Evolutionary conservation across 1,140 invertebrate species (phyloP), one percentile per base, ranked within the genome.

Genomic region (Pseudomyrmex flavicornis): DNA sequence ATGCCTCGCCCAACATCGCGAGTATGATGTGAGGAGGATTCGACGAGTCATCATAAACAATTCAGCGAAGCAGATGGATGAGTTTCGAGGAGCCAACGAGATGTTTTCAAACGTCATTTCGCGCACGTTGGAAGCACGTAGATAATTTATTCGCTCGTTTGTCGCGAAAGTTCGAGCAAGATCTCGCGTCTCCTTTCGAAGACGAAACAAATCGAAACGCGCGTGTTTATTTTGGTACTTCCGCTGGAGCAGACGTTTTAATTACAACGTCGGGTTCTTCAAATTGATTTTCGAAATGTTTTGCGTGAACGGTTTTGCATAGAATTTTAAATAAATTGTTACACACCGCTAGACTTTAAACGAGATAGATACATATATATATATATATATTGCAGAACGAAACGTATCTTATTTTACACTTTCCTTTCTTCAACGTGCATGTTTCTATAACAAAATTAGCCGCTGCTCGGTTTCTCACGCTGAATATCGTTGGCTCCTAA

Each of bases 61-160:
- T 77, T 66, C 26, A 56, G 48, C 54, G 20, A 73, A 80, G n/a
- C 63, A 26, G 20, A 58, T 48, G 68, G 13, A 80, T 80, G 54
- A 20, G n/a, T 80, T 80, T 73, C 12, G 4, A 73, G 68, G 44
- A 80, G 54, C 54, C 77, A 73, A 80, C 77, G 66, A 58, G 66
- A 80, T 56, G 35, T 35, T 35, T 35, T 35, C 4, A 35, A 35
- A 35, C 35, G 35, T 0, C 35, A 35, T 35, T 35, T 35, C 35
- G 35, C 35, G 0, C 35, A 35, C 35, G 35, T 35, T 35, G 35
- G 5, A 35, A 35, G 5, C 35, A 35, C 35, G 35, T 7, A 35
- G 35, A 35, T 0, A 35, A 35, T 35, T 35, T 35, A 35, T 35
- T 35, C 35, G 4, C 35, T 7, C 35, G 35, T 35, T 35, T 35